A percentile compares a stretch with the other conserved stretches of the same genome.
Conservation (phyloP, 2,888 invertebrate genomes). For the Andrena dorsata region DNA sequence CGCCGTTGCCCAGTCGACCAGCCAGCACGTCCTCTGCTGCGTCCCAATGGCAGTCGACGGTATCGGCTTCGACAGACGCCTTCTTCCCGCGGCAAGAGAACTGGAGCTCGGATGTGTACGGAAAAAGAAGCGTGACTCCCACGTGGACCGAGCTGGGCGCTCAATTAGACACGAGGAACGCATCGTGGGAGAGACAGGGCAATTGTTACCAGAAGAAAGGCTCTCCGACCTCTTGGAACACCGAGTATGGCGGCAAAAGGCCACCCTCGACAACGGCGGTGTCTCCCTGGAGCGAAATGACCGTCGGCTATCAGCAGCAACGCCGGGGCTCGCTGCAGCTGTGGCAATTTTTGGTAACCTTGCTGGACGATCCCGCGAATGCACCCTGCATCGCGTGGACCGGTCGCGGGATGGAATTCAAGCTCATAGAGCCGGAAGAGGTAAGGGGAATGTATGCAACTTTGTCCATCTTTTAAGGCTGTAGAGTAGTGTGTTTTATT, state of each 20-base stretch:
- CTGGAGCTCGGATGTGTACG: slow-evolving; percentile 74
- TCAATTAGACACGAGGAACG: slow-evolving; percentile 75
- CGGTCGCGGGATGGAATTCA: slow-evolving; percentile 97
- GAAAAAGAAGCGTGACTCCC: slow-evolving; percentile 78
- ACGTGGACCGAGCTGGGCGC: slow-evolving; percentile 81
- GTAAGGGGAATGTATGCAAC: slow-evolving; percentile 81
- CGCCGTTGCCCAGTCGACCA: slow-evolving; percentile 77
- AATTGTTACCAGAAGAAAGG: slow-evolving; percentile 76
- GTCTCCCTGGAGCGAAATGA: slow-evolving; percentile 79
- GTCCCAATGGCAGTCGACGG: slow-evolving; percentile 75
- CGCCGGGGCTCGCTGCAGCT: slow-evolving; percentile 95
- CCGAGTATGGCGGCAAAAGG: slow-evolving; percentile 76
- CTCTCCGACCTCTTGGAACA: slow-evolving; percentile 78
- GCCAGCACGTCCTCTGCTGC: slow-evolving; percentile 77
- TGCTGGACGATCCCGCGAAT: slow-evolving; percentile 90
- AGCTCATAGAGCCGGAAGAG: slow-evolving; percentile 98
- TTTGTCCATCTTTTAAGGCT: too few relatives aligned
- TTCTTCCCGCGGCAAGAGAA: slow-evolving; percentile 71
- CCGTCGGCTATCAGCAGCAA: slow-evolving; percentile 84
- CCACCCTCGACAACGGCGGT: slow-evolving; percentile 73
- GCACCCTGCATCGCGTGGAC: slow-evolving; percentile 97
- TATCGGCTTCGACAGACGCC: slow-evolving; percentile 59
- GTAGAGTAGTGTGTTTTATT: neutral
- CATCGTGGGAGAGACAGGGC: slow-evolving; percentile 80
- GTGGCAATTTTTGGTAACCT: slow-evolving; percentile 97